phyloP scores from a whole-genome alignment of 37 sponge, comb jelly and placozoan species.

The Ephydatia muelleri region DNA sequence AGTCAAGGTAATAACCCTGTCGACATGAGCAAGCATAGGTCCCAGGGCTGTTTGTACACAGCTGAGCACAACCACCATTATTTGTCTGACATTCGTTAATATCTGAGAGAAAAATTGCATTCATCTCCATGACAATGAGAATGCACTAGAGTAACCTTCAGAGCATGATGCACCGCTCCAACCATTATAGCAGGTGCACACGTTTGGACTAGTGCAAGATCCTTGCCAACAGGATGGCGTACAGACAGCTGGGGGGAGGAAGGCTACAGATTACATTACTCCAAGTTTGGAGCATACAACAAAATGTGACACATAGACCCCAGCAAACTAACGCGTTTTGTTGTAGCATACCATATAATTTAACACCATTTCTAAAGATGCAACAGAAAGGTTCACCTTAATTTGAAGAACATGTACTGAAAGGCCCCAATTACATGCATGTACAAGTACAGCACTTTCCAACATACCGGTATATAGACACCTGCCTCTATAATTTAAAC shows the following conservation, averaged over 20 bases:
- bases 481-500: too few relatives aligned
- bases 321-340: too few relatives aligned
- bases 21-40: constrained; percentile 29
- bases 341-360: too few relatives aligned
- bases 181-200: not conserved
- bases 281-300: too few relatives aligned
- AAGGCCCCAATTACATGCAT: too few relatives aligned
- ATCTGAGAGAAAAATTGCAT: constrained; percentile 5
- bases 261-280: too few relatives aligned
- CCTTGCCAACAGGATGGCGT: not conserved
- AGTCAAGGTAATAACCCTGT: constrained; percentile 15
- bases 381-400: too few relatives aligned
- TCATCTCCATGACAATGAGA: not conserved
- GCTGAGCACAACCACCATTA: constrained; percentile 53
- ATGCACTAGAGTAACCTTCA: too few relatives aligned
- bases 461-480: too few relatives aligned
- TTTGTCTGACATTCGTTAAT: constrained; percentile 37
- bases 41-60: constrained; percentile 23
- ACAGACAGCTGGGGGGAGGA: not conserved
- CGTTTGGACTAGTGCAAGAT: not conserved
- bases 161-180: not conserved
- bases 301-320: not conserved
- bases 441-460: too few relatives aligned
- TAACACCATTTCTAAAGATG: too few relatives aligned
- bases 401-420: too few relatives aligned